Percentiles rank a stretch among this genome's conserved stretches.
Evolutionary conservation across 2,113 vertebrate genomes (phyloP).

Genomic region (Sorex araneus): DNA sequence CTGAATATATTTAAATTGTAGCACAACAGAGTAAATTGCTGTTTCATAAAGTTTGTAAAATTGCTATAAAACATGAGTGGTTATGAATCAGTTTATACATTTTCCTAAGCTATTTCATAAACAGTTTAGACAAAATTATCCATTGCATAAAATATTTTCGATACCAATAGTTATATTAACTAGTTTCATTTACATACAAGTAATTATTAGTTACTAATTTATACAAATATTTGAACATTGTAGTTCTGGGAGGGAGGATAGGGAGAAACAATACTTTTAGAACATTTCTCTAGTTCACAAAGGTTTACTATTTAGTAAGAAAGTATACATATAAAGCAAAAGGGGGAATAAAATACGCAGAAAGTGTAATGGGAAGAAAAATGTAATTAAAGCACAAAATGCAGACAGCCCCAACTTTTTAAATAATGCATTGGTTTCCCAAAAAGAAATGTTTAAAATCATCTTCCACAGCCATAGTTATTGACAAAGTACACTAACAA

Average conservation of each 20-base stretch:
- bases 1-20: background rate
- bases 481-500: no score
- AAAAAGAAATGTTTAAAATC: no score
- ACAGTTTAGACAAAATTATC: slow-evolving; percentile 43
- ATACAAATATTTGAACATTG: background rate
- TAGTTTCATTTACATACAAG: background rate
- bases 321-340: background rate
- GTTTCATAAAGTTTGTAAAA: slow-evolving; percentile 48
- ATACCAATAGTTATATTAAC: slow-evolving; percentile 6
- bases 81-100: slow-evolving; percentile 33
- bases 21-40: background rate
- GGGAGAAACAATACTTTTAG: background rate
- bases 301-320: background rate
- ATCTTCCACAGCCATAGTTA: no score
- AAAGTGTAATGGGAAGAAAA: background rate
- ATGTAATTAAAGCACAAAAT: background rate
- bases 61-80: slow-evolving; percentile 1
- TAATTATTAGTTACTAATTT: background rate
- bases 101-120: background rate
- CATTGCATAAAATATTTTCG: slow-evolving; percentile 38
- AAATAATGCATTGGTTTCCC: background rate
- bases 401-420: background rate
- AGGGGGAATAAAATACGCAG: background rate
- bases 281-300: background rate
- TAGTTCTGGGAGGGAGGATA: background rate